Evolutionary conservation across 2,888 invertebrate species (phyloP).

Genomic region (Girardia tigrina): DNA sequence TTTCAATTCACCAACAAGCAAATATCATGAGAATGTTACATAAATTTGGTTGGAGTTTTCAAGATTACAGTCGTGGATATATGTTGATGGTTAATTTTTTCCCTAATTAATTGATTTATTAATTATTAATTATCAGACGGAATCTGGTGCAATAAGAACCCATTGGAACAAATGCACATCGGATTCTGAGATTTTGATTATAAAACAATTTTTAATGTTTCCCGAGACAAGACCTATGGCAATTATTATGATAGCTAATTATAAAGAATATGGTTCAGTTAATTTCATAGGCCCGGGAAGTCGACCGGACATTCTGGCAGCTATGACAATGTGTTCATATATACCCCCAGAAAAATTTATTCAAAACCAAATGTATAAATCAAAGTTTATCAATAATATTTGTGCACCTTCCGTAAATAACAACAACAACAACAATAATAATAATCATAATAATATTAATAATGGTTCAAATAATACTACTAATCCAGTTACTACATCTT

Average conservation of each 20-base stretch:
- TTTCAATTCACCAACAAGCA: conserved; percentile 61
- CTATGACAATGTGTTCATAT: neutral
- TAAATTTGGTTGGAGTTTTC: conserved; percentile 65
- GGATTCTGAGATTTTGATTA: conserved; percentile 75
- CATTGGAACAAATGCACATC: conserved; percentile 73
- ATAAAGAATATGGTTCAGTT: neutral
- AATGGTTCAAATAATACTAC: too few relatives aligned
- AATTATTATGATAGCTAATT: neutral
- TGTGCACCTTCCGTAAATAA: too few relatives aligned
- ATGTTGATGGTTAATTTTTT: conserved; percentile 58
- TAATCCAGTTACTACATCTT: too few relatives aligned
- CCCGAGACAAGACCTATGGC: conserved; percentile 73
- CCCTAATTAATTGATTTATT: neutral
- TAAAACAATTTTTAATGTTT: conserved; percentile 77
- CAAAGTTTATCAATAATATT: neutral
- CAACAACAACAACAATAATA: too few relatives aligned
- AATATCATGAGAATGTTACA: conserved; percentile 62
- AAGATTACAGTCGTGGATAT: conserved; percentile 65
- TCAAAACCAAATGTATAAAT: neutral
- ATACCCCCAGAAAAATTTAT: neutral
- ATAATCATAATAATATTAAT: too few relatives aligned
- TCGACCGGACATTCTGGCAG: neutral
- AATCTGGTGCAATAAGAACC: conserved; percentile 67
- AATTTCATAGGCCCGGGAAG: neutral
- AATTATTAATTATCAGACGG: conserved; percentile 57